Conservation (phyloP, 1,140 invertebrate genomes). For the Cecropterus lyciades region DNA sequence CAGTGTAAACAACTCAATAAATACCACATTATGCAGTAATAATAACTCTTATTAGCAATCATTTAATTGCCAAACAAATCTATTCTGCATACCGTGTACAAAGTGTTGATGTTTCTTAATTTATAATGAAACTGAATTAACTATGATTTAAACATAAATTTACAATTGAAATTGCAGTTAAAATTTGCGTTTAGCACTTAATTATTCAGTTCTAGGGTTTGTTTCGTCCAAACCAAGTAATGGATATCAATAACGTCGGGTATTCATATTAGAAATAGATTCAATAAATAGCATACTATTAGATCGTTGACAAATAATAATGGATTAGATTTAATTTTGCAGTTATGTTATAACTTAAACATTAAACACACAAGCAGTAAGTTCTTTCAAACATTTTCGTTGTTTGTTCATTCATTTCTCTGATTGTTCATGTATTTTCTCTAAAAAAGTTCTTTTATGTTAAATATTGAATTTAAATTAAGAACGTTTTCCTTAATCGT, state of each 20-base stretch:
- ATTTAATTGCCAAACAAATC: conserved; percentile 3
- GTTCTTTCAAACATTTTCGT: too few relatives aligned
- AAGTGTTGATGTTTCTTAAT: conserved; percentile 30
- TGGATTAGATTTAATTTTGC: neutral
- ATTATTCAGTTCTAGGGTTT: conserved; percentile 8
- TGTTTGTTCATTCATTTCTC: too few relatives aligned
- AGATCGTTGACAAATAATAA: neutral
- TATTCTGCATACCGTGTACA: conserved; percentile 7
- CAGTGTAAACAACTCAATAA: too few relatives aligned
- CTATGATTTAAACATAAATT: conserved; percentile 21
- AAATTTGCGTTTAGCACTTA: neutral
- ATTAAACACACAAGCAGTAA: too few relatives aligned
- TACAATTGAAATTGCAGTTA: conserved; percentile 18
- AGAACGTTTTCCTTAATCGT: too few relatives aligned
- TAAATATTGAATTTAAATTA: too few relatives aligned
- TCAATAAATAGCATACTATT: neutral
- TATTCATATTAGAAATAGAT: conserved; percentile 3
- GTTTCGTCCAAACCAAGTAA: neutral
- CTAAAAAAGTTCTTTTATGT: too few relatives aligned
- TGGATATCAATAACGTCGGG: neutral
- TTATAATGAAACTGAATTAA: conserved; percentile 24
- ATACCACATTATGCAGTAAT: neutral
- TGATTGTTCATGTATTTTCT: too few relatives aligned
- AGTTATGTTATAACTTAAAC: neutral
- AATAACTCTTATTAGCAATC: conserved; percentile 14